Evolutionary conservation across 2,888 invertebrate genomes (phyloP).

Genomic region (Parasteatoda lunata): DNA sequence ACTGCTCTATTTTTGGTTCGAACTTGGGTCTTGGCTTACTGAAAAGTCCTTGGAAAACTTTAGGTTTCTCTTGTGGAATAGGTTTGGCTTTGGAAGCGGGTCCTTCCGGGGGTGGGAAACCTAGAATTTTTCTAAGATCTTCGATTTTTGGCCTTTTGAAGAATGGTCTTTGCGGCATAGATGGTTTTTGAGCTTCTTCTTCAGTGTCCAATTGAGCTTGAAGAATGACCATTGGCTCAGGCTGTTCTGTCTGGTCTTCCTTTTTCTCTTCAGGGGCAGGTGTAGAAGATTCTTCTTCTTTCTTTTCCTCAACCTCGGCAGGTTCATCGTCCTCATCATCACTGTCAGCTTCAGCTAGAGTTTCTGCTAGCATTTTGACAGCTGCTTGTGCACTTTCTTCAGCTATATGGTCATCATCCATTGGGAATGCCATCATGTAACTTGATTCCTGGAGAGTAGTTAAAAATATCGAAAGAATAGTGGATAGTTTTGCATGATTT

Average conservation of each 20-base stretch:
- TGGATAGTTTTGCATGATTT: slow-evolving; percentile 61
- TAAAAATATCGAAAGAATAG: slow-evolving; percentile 64
- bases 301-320: slow-evolving; percentile 1
- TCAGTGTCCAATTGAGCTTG: slow-evolving; percentile 54
- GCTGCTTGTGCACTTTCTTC: slow-evolving; percentile 64
- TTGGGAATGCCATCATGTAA: slow-evolving; percentile 68
- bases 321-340: slow-evolving; percentile 55
- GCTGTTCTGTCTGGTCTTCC: slow-evolving; percentile 58
- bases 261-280: slow-evolving; percentile 28
- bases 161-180: slow-evolving; percentile 49
- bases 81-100: slow-evolving; percentile 49
- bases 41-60: slow-evolving; percentile 56
- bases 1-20: slow-evolving; percentile 56
- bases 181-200: slow-evolving; percentile 44
- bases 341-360: slow-evolving; percentile 27
- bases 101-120: slow-evolving; percentile 61
- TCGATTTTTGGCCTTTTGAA: slow-evolving; percentile 67
- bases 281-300: background rate
- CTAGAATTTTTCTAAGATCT: slow-evolving; percentile 65
- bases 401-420: slow-evolving; percentile 61
- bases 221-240: slow-evolving; percentile 59
- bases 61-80: slow-evolving; percentile 64
- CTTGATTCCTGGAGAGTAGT: slow-evolving; percentile 65
- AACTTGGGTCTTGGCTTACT: slow-evolving; percentile 63
- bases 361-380: slow-evolving; percentile 60